Percentiles rank a stretch among this genome's conserved stretches.
Evolutionary conservation across 2,797 vertebrate genomes (phyloP).

Genomic region (Simalia tracyae): DNA sequence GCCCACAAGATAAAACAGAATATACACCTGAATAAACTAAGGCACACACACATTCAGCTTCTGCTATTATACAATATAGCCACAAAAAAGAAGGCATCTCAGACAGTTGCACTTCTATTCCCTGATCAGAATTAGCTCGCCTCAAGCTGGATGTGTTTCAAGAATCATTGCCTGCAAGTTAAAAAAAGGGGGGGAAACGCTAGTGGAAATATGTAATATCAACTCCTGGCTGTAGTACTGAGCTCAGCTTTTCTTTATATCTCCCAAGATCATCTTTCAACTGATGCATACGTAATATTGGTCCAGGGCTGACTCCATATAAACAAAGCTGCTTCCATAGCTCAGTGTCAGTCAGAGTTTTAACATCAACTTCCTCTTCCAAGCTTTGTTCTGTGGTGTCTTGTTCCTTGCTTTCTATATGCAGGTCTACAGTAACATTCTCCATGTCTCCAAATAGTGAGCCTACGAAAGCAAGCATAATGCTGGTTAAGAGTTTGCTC

Average conservation of each 20-base stretch:
- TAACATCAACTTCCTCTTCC: constrained; percentile 66
- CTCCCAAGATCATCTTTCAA: neutral
- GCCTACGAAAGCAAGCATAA: constrained; percentile 36
- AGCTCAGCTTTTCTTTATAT: neutral
- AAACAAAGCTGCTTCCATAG: constrained; percentile 73
- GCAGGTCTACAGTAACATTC: constrained; percentile 2
- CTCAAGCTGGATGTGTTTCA: neutral
- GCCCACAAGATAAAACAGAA: neutral
- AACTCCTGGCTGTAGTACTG: neutral
- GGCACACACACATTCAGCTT: neutral
- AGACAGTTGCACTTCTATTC: neutral
- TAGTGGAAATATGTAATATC: neutral
- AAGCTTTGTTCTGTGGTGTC: constrained; percentile 11
- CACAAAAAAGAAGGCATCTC: neutral
- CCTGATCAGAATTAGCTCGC: neutral
- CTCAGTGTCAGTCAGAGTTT: constrained; percentile 75
- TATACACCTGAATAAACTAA: neutral
- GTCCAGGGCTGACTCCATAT: constrained; percentile 80
- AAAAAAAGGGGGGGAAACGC: no score
- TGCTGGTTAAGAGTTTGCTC: neutral
- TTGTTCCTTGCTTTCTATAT: neutral
- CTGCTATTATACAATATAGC: neutral
- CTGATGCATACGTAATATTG: constrained; percentile 77
- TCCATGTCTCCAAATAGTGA: constrained; percentile 30
- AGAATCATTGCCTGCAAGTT: neutral